Evolutionary conservation across 2,113 vertebrate species (phyloP), one percentile per base, ranked within the genome.

Genomic region (Apodemus sylvaticus): DNA sequence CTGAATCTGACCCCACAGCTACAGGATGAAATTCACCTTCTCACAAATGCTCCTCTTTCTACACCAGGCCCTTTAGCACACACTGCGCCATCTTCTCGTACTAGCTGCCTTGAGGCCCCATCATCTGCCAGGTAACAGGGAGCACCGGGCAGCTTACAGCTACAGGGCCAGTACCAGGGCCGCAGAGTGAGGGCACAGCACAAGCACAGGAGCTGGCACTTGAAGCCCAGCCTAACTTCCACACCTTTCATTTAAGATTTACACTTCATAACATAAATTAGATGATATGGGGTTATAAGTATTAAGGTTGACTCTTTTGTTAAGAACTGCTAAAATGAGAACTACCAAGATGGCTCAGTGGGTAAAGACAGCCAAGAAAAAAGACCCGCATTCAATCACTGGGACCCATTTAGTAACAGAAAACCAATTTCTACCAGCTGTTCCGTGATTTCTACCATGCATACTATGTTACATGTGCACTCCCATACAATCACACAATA

Each of bases 191-290:
- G 94, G 16, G 83, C n/a, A n/a, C 39, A 86, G 86, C 24, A 1
- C 29, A 82, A 81, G 36, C 11, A 58, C 6, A 36, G 31, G 19
- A 45, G 77, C 60, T 62, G 79, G 10, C 42, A 42, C 16, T 1
- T 24, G 66, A 13, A 93, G 88, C n/a, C 90, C 64, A 78, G 5
- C 31, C 34, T 14, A 68, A n/a, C 9, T 68, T 85, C 86, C 26
- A 29, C 34, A 39, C 4, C 48, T 86, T 92, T 78, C 29, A 81
- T 89, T 94, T 94, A 77, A 94, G 94, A 92, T 66, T 58, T 19
- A 88, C n/a, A 70, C 66, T 48, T 26, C 24, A 70, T 26, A 93
- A 93, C 70, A 24, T 51, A 42, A 96, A 88, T 81, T 85, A 88
- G 95, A 85, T 48, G 16, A 60, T 62, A 95, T 7, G 48, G 12